A percentile compares a stretch with the other conserved stretches of the same genome.
Evolutionary conservation across 2,888 invertebrate species (phyloP).

Genomic region (Schizotus pectinicornis): DNA sequence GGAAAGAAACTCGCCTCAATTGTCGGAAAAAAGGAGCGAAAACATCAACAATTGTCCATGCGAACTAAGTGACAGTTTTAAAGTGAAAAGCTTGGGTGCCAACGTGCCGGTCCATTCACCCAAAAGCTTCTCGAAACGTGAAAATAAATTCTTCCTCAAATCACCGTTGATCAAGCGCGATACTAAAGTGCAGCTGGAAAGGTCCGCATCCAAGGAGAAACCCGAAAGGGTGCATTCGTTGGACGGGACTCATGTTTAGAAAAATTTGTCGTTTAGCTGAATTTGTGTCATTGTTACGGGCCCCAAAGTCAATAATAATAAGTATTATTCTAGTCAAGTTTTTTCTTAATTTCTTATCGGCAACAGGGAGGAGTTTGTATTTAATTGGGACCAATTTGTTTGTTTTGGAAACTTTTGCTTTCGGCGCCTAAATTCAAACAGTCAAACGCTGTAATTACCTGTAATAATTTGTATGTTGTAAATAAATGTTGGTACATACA

Average conservation of each 20-base stretch:
- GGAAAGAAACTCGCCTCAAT: slow-evolving; percentile 39
- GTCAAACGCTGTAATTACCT: neutral
- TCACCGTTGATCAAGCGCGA: slow-evolving; percentile 53
- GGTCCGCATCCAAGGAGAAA: slow-evolving; percentile 30
- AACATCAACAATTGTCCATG: slow-evolving; percentile 17
- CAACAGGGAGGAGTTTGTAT: neutral
- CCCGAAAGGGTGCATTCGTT: slow-evolving; percentile 44
- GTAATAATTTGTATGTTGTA: slow-evolving; percentile 22
- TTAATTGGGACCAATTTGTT: slow-evolving; percentile 18
- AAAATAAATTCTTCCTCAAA: slow-evolving; percentile 52
- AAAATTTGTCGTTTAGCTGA: neutral
- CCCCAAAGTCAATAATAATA: no score
- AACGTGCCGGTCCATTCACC: slow-evolving; percentile 51
- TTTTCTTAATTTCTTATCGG: neutral
- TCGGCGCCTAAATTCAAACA: neutral
- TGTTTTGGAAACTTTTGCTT: neutral
- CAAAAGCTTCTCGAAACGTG: slow-evolving; percentile 49
- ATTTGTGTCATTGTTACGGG: no score
- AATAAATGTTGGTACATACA: slow-evolving; percentile 23
- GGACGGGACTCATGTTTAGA: slow-evolving; percentile 50
- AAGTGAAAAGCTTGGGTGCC: slow-evolving; percentile 37
- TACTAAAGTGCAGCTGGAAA: slow-evolving; percentile 47
- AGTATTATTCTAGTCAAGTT: slow-evolving; percentile 16
- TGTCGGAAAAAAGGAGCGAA: slow-evolving; percentile 35
- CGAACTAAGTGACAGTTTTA: slow-evolving; percentile 40